phyloP scores from a whole-genome alignment of 2,113 vertebrate species.

The Apteryx mantelli region DNA sequence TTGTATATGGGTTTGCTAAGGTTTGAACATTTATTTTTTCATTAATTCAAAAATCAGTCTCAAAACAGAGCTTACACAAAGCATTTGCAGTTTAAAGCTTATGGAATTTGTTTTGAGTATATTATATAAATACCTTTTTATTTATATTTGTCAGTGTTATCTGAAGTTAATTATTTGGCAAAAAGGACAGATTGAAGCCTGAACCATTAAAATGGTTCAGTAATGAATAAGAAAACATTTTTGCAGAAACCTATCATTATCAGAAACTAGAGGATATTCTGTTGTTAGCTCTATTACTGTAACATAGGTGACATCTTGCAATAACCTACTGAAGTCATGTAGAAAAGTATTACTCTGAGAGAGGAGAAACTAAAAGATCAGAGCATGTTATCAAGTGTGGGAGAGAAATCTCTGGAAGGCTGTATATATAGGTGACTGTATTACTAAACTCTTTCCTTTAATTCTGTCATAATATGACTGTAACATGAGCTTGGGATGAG shows the following conservation, averaged over 20 bases:
- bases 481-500: not conserved
- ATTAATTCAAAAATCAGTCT: not conserved
- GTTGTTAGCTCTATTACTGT: not conserved
- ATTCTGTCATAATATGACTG: not conserved
- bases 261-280: not conserved
- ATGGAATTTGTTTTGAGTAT: not conserved
- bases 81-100: not conserved
- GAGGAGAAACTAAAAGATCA: not conserved
- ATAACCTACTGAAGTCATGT: not conserved
- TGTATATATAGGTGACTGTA: not conserved
- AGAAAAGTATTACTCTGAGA: not conserved
- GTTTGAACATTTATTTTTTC: not conserved
- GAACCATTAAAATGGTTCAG: not conserved
- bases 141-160: not conserved
- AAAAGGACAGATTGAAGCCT: not conserved
- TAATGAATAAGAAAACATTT: not conserved
- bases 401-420: not conserved
- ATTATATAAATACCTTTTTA: not conserved
- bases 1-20: not conserved
- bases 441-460: not conserved
- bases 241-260: not conserved
- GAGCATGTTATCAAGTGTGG: not conserved
- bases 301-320: not conserved
- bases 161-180: not conserved
- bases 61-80: not conserved